These are phyloP conservation scores for Jordanella pulchra DNA, from an alignment of 2,797 vertebrate genomes.

Conservation along the genomic window DNA sequence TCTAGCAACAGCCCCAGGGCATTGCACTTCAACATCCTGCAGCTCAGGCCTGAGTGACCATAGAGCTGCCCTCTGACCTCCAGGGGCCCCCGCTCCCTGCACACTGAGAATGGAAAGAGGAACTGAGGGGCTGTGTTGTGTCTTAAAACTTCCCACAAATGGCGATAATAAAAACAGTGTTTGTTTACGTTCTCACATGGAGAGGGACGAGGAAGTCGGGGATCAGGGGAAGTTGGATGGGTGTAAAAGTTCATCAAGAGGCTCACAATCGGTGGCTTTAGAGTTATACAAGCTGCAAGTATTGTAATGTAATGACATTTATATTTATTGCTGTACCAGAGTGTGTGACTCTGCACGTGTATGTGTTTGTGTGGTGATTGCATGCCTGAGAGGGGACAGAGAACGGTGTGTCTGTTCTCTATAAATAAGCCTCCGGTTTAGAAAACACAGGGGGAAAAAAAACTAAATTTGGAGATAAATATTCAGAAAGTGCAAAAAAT, in stretches of 20 bases:
- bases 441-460: conserved; percentile 54
- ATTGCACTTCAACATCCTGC: conserved; percentile 61
- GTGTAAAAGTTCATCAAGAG: conserved; percentile 61
- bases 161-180: conserved; percentile 60
- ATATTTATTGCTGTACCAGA: conserved; percentile 18
- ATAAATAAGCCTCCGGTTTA: conserved; percentile 60
- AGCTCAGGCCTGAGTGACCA: conserved; percentile 55
- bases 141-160: conserved; percentile 58
- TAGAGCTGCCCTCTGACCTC: conserved; percentile 46
- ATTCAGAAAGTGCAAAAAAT: conserved; percentile 53
- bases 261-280: conserved; percentile 43
- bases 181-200: conserved; percentile 69
- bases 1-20: conserved; percentile 49
- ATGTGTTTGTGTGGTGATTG: conserved; percentile 14
- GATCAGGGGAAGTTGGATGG: conserved; percentile 36
- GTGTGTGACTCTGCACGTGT: conserved; percentile 24
- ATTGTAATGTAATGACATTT: conserved; percentile 45
- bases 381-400: conserved; percentile 44
- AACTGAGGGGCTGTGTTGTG: conserved; percentile 15
- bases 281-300: conserved; percentile 45
- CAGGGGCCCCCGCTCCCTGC: conserved; percentile 8
- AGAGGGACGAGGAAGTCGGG: conserved; percentile 32
- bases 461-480: conserved; percentile 60
- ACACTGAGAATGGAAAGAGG: conserved; percentile 43
- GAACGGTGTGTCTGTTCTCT: conserved; percentile 54